Evolutionary conservation across 2,113 vertebrate species (phyloP).

Genomic region (Myrmecobius fasciatus): DNA sequence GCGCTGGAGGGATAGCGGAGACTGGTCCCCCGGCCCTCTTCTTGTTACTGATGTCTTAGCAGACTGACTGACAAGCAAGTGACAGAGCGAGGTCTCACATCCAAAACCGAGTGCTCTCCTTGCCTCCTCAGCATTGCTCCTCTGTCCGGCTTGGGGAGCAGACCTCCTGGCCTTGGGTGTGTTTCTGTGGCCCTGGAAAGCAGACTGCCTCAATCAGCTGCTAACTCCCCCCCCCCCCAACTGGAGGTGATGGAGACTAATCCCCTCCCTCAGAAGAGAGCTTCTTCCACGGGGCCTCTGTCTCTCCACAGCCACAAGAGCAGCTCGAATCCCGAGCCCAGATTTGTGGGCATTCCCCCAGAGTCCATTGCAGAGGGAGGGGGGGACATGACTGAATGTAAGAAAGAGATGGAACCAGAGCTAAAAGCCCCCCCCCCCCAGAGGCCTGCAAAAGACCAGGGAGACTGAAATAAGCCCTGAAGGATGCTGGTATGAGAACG

Average conservation of each 20-base stretch:
- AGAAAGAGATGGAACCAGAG: too few relatives aligned
- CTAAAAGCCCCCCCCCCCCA: neutral
- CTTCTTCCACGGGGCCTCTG: constrained; percentile 14
- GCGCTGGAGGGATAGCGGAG: neutral
- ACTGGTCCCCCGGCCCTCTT: neutral
- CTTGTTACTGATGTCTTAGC: constrained; percentile 28
- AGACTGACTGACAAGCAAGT: too few relatives aligned
- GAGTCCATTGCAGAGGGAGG: neutral
- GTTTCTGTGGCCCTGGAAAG: constrained; percentile 1
- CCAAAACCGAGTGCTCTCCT: too few relatives aligned
- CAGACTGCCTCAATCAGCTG: neutral
- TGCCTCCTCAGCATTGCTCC: too few relatives aligned
- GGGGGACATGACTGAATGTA: neutral
- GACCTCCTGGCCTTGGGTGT: too few relatives aligned
- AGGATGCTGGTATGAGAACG: neutral
- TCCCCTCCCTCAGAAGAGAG: constrained; percentile 16
- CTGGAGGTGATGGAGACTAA: neutral
- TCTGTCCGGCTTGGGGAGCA: too few relatives aligned
- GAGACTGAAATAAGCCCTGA: neutral
- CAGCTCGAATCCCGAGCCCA: neutral
- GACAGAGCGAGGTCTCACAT: too few relatives aligned
- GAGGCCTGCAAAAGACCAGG: neutral
- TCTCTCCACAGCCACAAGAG: too few relatives aligned
- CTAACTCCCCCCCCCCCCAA: neutral
- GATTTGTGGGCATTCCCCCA: neutral